Evolutionary conservation across 2,113 vertebrate species (phyloP).

Genomic region (Phaethornis superciliosus): DNA sequence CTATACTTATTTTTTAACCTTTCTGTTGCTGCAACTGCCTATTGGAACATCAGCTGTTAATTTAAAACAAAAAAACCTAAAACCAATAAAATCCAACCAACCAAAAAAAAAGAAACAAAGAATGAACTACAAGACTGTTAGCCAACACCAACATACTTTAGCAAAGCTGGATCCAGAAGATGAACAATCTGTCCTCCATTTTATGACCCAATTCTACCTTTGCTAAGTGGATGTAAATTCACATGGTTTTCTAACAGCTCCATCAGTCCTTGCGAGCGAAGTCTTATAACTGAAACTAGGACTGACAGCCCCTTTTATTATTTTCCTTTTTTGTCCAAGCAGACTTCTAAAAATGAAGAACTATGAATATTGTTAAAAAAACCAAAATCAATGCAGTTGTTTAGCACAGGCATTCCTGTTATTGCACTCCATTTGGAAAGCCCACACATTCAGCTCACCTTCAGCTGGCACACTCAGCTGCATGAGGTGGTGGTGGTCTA

Average conservation of each 20-base stretch:
- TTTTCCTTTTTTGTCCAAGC: not conserved
- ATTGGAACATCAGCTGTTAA: slow-evolving; percentile 12
- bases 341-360: not conserved
- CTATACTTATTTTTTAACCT: not conserved
- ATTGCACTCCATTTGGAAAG: slow-evolving; percentile 40
- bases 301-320: not conserved
- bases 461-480: slow-evolving; percentile 36
- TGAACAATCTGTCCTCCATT: not conserved
- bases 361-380: not conserved
- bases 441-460: slow-evolving; percentile 51
- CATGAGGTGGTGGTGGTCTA: not conserved
- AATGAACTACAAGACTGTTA: not conserved
- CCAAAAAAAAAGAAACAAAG: not conserved
- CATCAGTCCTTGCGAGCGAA: not conserved
- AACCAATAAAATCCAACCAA: not conserved
- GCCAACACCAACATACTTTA: not conserved
- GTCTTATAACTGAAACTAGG: not conserved
- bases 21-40: slow-evolving; percentile 21
- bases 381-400: slow-evolving; percentile 12
- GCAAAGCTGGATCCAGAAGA: not conserved
- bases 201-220: not conserved
- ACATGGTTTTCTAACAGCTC: not conserved
- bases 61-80: not conserved
- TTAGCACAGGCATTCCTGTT: slow-evolving; percentile 54
- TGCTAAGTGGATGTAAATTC: not conserved